These are phyloP conservation scores for Caenorhabditis parvicauda DNA, from an alignment of 2,888 invertebrate genomes.

Conservation along the genomic window DNA sequence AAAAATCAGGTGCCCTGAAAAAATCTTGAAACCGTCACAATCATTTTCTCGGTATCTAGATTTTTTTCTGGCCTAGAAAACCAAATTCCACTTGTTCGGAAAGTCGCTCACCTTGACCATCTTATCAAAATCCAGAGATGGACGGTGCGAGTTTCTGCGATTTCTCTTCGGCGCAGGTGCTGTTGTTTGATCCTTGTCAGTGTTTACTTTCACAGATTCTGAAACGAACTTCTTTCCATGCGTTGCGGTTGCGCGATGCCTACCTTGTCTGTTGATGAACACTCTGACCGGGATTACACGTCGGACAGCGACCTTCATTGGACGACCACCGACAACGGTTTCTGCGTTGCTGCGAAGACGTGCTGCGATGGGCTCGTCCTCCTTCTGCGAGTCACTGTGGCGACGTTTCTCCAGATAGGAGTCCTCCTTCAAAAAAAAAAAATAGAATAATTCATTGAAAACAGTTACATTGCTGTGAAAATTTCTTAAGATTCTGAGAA, in stretches of 20 bases:
- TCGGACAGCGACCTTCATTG: constrained; percentile 24
- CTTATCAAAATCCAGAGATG: constrained; percentile 40
- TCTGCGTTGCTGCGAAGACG: constrained; percentile 17
- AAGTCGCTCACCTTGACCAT: constrained; percentile 31
- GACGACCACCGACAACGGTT: constrained; percentile 19
- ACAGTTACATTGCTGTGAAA: no score
- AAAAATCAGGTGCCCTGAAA: no score
- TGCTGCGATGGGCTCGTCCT: constrained; percentile 27
- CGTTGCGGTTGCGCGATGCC: no score
- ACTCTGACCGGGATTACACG: constrained; percentile 20
- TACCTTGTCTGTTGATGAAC: constrained; percentile 23
- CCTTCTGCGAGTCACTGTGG: constrained; percentile 11
- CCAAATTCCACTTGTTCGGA: not conserved
- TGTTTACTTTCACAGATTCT: no score
- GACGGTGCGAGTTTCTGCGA: constrained; percentile 26
- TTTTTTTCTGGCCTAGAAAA: no score
- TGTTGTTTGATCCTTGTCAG: no score
- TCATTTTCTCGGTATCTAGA: no score
- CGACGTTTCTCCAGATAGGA: constrained; percentile 22
- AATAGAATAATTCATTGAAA: no score
- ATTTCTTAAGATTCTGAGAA: no score
- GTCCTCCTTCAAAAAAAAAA: no score
- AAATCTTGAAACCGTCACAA: no score
- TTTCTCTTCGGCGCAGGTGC: constrained; percentile 23
- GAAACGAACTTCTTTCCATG: no score